Conservation (phyloP, 2,888 invertebrate species). For the Caenorhabditis becei region DNA sequence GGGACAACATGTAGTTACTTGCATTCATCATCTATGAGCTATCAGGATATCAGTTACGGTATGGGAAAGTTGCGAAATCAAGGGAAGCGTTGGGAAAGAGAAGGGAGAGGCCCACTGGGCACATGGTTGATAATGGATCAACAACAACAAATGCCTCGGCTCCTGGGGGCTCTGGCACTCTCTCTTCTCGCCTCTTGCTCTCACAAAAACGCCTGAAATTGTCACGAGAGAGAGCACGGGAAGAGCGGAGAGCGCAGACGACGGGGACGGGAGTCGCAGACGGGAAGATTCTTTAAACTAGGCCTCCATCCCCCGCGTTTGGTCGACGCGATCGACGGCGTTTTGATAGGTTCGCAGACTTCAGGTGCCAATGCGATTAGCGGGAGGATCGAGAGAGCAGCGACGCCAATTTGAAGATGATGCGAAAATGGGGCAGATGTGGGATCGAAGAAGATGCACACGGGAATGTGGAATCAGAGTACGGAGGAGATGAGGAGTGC, state of each 20-base stretch:
- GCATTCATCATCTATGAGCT: neutral
- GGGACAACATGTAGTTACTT: constrained; percentile 18
- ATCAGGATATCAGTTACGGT: constrained; percentile 8
- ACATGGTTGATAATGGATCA: constrained; percentile 56
- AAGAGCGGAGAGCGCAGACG: constrained; percentile 15
- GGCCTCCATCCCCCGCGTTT: constrained; percentile 54
- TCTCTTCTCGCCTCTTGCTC: constrained; percentile 3
- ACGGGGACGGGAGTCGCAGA: constrained; percentile 37
- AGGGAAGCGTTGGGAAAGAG: neutral
- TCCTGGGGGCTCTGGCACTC: constrained; percentile 19
- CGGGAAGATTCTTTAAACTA: constrained; percentile 53
- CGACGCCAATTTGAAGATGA: constrained; percentile 24
- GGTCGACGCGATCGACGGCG: constrained; percentile 26
- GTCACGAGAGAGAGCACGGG: constrained; percentile 29
- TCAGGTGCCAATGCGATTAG: constrained; percentile 27
- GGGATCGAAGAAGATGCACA: neutral
- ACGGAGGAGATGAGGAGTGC: too few species aligned
- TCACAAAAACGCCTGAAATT: constrained; percentile 54
- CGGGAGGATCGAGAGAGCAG: too few species aligned
- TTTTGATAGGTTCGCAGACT: constrained; percentile 5
- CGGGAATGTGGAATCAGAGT: neutral
- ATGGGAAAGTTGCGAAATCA: neutral
- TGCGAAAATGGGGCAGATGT: neutral
- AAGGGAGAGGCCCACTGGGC: constrained; percentile 9
- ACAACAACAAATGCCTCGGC: constrained; percentile 52